Conservation (phyloP, 1,140 invertebrate genomes). For the Capitella teleta region DNA sequence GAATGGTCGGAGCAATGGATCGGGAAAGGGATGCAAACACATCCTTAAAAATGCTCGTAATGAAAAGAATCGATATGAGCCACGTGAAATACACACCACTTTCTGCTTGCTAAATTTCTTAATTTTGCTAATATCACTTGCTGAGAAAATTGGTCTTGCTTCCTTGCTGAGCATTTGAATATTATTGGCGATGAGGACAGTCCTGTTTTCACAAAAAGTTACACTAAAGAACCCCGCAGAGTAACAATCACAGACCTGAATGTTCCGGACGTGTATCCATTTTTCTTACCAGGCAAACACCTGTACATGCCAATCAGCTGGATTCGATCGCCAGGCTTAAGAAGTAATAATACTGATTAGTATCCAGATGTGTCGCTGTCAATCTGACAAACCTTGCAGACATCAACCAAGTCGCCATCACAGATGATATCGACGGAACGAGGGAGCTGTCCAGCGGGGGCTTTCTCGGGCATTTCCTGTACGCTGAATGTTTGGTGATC, state of each 20-base stretch:
- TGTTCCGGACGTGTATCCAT: constrained; percentile 82
- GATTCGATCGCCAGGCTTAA: constrained; percentile 68
- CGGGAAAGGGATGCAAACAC: constrained; percentile 77
- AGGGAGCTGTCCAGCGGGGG: constrained; percentile 88
- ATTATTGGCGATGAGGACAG: constrained; percentile 87
- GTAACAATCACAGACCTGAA: constrained; percentile 56
- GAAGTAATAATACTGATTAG: neutral
- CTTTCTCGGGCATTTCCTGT: constrained; percentile 97
- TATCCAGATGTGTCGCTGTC: neutral
- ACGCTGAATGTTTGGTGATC: constrained; percentile 95
- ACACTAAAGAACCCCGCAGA: neutral
- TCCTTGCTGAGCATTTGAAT: constrained; percentile 84
- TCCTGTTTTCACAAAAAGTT: constrained; percentile 47
- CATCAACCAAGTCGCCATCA: constrained; percentile 93
- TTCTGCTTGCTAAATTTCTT: constrained; percentile 68
- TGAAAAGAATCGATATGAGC: neutral
- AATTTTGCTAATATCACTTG: constrained; percentile 80
- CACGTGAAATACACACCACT: constrained; percentile 18
- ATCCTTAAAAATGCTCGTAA: constrained; percentile 44
- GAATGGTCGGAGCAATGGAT: constrained; percentile 94
- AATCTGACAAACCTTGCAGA: constrained; percentile 47
- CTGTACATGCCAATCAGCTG: constrained; percentile 88
- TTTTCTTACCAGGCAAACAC: constrained; percentile 86
- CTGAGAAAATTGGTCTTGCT: constrained; percentile 60
- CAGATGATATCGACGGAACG: constrained; percentile 86